Base-by-base conservation (phyloP, 2,888 invertebrate genomes). In the Ethmia dodecea region DNA sequence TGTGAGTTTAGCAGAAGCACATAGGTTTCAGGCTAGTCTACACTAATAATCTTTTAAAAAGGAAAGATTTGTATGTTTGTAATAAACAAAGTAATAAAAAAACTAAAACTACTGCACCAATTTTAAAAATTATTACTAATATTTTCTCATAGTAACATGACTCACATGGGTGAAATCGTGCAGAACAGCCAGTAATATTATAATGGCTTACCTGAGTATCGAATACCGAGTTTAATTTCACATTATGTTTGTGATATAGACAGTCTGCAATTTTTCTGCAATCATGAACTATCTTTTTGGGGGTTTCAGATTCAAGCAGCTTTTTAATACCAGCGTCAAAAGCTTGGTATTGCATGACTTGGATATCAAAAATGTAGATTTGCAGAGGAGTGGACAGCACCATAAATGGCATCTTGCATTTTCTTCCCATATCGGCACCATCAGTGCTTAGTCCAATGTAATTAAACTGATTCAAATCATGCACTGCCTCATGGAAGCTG, bases 221-320 rank as follows among this genome's bases (percentile, higher is more conserved):
- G 81, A 90, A 90, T 24, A 91, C 78, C 49, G 89, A 89, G 37
- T 72, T 64, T 33, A 90, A 59, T 47, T 81, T 77, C 8, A 89
- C 80, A 59, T 79, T 72, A 58, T 88, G 89, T 51, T 88, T 87
- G 55, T 90, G 89, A 58, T 75, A 84, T 29, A 91, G 64, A 47
- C 89, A 87, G 53, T 90, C 90, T 0, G 89, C 87, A 36, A 88
- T 55, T 43, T 80, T 77, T 39, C 90, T 75, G 43, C 88, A 88
- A 53, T 90, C 88, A 71, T 90, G 90, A 16, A 89, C 73, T 45
- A 90, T 88, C 70, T 90, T 89, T 36, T 86, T 78, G 15, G 87
- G 78, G 31, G 48, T 55, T 18, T 73, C 73, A 64, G 72, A 70
- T 51, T 86, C 79, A 33, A 88, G 63, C 3, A 88, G 47, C 28